These are phyloP conservation scores for Hormaphis cornu DNA, from an alignment of 1,140 invertebrate genomes.

Conservation along the genomic window DNA sequence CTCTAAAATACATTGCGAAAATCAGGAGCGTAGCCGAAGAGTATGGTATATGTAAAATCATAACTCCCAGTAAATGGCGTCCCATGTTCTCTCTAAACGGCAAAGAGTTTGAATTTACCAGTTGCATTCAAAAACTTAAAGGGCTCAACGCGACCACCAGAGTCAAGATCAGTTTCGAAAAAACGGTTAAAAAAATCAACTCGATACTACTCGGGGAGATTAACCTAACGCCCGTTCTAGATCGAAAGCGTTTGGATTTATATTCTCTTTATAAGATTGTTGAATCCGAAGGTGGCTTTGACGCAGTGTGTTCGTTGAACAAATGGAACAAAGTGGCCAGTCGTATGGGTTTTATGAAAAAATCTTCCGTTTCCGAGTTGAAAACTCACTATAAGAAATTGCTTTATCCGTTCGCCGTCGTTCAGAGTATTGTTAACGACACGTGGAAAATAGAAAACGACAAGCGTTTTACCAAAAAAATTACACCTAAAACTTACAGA, in stretches of 20 bases:
- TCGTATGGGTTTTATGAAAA: conserved; percentile 72
- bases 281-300: conserved; percentile 79
- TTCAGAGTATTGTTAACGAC: conserved; percentile 1
- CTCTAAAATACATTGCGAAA: conserved; percentile 85
- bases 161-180: conserved; percentile 94
- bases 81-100: conserved; percentile 97
- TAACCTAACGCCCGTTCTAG: conserved; percentile 85
- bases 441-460: conserved; percentile 49
- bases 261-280: conserved; percentile 87
- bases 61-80: conserved; percentile 88
- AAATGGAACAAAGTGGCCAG: conserved; percentile 85
- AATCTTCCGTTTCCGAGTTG: conserved; percentile 71
- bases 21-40: conserved; percentile 82
- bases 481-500: too few species aligned
- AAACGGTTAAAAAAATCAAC: conserved; percentile 95
- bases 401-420: conserved; percentile 63
- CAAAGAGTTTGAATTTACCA: conserved; percentile 89
- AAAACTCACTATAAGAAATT: conserved; percentile 88
- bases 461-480: conserved; percentile 88
- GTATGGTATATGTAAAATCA: conserved; percentile 90
- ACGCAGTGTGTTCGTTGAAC: conserved; percentile 69
- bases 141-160: conserved; percentile 93
- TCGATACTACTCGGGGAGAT: conserved; percentile 88
- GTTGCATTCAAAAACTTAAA: conserved; percentile 90
- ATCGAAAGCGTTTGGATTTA: conserved; percentile 89